phyloP scores from a whole-genome alignment of 2,888 invertebrate genomes.

The Hydropsyche betteni region DNA sequence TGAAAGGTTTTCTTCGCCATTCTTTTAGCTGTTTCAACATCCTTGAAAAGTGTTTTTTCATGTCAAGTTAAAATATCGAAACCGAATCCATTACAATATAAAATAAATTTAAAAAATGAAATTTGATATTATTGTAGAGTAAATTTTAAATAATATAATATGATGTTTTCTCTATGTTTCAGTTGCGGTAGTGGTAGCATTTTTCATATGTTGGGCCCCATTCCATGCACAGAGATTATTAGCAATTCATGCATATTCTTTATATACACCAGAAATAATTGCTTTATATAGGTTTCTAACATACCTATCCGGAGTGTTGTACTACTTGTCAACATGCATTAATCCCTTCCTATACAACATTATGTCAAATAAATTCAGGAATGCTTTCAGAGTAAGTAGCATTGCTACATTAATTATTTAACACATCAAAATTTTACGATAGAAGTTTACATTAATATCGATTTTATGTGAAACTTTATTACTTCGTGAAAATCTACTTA shows the following conservation, averaged over 20 bases:
- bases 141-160: not conserved
- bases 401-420: too few species aligned
- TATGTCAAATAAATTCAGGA: slow-evolving; percentile 93
- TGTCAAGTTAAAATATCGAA: not conserved
- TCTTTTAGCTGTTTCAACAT: not conserved
- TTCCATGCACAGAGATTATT: slow-evolving; percentile 92
- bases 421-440: too few species aligned
- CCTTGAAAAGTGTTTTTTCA: not conserved
- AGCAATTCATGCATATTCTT: slow-evolving; percentile 74
- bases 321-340: slow-evolving; percentile 91
- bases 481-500: too few species aligned
- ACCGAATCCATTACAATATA: not conserved
- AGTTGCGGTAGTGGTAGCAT: slow-evolving; percentile 91
- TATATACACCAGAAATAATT: slow-evolving; percentile 62
- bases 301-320: slow-evolving; percentile 87
- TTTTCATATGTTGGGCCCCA: slow-evolving; percentile 91
- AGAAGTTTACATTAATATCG: too few species aligned
- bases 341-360: slow-evolving; percentile 94
- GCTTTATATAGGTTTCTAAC: slow-evolving; percentile 75
- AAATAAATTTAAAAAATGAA: not conserved
- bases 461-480: too few species aligned
- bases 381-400: slow-evolving; percentile 83
- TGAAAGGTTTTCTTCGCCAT: too few species aligned
- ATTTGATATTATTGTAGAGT: not conserved
- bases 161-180: slow-evolving; percentile 55